Conservation (phyloP, 2,797 vertebrate species). For the Esox masquinongy region DNA sequence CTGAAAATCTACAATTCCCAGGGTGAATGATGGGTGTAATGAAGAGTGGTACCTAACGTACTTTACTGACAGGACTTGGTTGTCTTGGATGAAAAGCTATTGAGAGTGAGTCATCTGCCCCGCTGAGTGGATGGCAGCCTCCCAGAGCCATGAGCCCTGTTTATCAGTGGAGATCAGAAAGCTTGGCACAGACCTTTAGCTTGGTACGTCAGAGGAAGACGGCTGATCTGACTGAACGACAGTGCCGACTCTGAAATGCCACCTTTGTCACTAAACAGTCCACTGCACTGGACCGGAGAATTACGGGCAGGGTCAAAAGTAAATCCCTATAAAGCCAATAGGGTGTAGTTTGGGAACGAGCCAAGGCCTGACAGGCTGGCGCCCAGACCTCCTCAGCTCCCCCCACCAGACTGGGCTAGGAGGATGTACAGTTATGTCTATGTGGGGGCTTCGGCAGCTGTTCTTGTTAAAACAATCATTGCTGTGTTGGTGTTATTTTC, state of each 20-base stretch:
- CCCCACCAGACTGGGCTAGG: neutral
- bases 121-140: neutral
- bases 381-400: neutral
- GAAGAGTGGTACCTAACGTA: neutral
- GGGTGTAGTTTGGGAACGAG: neutral
- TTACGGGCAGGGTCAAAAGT: neutral
- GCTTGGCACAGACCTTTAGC: neutral
- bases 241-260: neutral
- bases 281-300: neutral
- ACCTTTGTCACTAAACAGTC: neutral
- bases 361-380: neutral
- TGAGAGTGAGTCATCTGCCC: neutral
- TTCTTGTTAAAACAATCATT: slow-evolving; percentile 1
- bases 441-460: slow-evolving; percentile 1
- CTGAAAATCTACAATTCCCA: neutral
- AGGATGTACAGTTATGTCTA: slow-evolving; percentile 11
- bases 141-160: neutral
- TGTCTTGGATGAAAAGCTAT: neutral
- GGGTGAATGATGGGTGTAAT: neutral
- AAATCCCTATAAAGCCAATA: neutral
- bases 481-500: slow-evolving; percentile 25
- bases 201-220: no score
- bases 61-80: neutral
- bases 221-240: no score
- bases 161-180: neutral